A percentile compares a stretch with the other conserved stretches of the same genome.
Conservation (phyloP, 2,113 vertebrate genomes). For the Tricholaema leucomelas region DNA sequence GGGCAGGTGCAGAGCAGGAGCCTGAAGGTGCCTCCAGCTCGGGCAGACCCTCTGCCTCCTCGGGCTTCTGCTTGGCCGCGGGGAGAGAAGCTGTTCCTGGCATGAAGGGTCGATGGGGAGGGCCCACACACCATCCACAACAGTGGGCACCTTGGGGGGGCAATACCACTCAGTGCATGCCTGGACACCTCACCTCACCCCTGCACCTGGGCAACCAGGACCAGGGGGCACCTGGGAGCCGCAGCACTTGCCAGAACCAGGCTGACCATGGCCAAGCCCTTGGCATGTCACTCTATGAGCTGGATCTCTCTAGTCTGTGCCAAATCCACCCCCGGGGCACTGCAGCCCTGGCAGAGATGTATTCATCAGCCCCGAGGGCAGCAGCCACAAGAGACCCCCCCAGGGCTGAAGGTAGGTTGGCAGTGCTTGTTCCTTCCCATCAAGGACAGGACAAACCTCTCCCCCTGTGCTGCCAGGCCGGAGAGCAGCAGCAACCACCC, state of each 20-base stretch:
- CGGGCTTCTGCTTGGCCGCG: rapidly evolving
- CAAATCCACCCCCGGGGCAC: rapidly evolving
- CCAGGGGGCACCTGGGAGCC: rapidly evolving
- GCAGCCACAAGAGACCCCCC: background rate
- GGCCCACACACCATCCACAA: rapidly evolving
- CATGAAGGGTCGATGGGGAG: rapidly evolving
- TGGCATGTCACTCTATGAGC: no score
- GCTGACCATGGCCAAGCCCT: background rate
- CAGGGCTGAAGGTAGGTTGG: background rate
- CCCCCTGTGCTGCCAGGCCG: rapidly evolving
- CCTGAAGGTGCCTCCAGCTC: background rate
- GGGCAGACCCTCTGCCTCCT: background rate
- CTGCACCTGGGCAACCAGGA: background rate
- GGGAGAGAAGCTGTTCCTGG: background rate
- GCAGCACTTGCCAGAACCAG: background rate
- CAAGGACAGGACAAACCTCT: background rate
- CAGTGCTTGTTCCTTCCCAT: background rate
- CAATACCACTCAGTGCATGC: rapidly evolving
- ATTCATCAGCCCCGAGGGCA: background rate
- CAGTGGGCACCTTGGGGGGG: rapidly evolving
- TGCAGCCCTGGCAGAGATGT: background rate
- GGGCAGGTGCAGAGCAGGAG: rapidly evolving
- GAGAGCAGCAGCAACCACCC: rapidly evolving
- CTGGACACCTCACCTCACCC: rapidly evolving
- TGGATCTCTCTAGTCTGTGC: rapidly evolving